Base-by-base conservation (phyloP, 1,140 invertebrate species). In the Aleiodes sp. region DNA sequence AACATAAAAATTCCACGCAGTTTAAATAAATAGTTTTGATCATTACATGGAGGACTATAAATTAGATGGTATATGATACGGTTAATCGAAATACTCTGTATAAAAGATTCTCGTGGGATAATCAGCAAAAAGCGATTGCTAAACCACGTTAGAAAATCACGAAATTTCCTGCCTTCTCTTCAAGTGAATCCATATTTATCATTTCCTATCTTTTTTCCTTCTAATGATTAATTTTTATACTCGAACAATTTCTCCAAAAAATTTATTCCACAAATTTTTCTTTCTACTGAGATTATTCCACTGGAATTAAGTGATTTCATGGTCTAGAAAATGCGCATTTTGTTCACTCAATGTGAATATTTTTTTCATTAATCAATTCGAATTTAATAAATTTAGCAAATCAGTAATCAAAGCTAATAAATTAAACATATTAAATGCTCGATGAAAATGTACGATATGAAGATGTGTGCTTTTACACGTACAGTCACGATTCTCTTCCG, bases 21-120 rank as follows among this genome's bases (percentile, higher is more conserved):
- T 52, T 52, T 24, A 21, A 52, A 52, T 52, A 52, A 52, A 52
- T 52, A 24, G 46, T 52, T 52, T 1, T 0, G 12, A 52, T 52
- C 46, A 10, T 52, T 52, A 52, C 19, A 21, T 24, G 46, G 46
- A n/a, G n/a, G n/a, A 43, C 46, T 52, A 52, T 52, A 52, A 52
- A 52, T 52, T 52, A 52, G 21, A 52, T 52, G 46, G 46, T 16
- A 52, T 52, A 52, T 52, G 21, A 52, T 24, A 21, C 26, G 46
- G 46, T 24, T 9, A 21, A 52, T 52, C 19, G 6, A 24, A 52
- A 52, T 52, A 12, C 16, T 21, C 16, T 21, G 26, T 52, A 24
- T 52, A 8, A 52, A 21, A 52, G 46, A 52, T 52, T 52, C 46
- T 52, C 46, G 16, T 21, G n/a, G 12, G 21, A 21, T 52, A 52